Evolutionary conservation across 2,797 vertebrate species (phyloP).

Genomic region (Pitangus sulphuratus): DNA sequence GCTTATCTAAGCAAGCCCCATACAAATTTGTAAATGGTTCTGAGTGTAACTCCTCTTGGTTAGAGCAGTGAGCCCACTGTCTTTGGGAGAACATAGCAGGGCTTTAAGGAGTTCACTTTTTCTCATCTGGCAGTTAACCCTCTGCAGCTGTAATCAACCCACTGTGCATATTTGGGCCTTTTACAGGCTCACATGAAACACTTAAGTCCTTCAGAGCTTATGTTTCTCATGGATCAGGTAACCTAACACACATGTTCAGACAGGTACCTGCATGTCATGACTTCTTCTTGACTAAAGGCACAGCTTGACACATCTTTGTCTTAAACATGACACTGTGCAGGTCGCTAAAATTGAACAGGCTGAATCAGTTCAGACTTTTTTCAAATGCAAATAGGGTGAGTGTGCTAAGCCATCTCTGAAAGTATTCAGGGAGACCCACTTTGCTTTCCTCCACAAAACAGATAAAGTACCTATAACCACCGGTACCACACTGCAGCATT

Average conservation of each 20-base stretch:
- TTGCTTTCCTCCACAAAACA: neutral
- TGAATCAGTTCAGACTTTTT: neutral
- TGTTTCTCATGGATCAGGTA: neutral
- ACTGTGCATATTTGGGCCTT: rapidly evolving
- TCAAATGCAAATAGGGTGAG: neutral
- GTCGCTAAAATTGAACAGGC: neutral
- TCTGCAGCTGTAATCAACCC: neutral
- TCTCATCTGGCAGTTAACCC: neutral
- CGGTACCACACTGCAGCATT: neutral
- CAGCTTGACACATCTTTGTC: neutral
- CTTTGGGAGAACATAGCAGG: neutral
- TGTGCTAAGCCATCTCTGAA: neutral
- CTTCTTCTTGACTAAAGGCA: neutral
- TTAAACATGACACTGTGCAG: rapidly evolving
- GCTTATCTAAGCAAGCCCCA: neutral
- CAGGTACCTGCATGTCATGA: neutral
- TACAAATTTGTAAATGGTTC: neutral
- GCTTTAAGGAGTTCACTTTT: neutral
- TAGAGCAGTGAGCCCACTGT: neutral
- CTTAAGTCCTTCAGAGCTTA: neutral
- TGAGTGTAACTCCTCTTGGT: neutral
- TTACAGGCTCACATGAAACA: neutral
- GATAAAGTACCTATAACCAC: neutral
- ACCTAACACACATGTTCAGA: neutral
- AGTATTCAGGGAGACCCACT: neutral